Conservation (phyloP, 2,888 invertebrate genomes). For the Polydrusus cervinus region DNA sequence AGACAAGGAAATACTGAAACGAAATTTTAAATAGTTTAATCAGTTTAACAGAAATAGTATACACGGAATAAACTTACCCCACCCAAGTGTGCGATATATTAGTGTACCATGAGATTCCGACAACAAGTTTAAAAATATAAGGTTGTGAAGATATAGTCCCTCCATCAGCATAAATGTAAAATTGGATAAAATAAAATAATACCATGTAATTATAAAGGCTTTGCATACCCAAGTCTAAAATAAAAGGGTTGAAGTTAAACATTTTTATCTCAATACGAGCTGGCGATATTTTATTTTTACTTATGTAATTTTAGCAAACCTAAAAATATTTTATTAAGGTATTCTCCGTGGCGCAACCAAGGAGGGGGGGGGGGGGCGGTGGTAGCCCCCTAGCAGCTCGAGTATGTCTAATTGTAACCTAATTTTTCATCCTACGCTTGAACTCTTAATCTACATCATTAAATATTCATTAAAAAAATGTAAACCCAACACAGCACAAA, state of each 20-base stretch:
- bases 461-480: too few species aligned
- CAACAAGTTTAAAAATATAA: slow-evolving; percentile 79
- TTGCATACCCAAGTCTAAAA: slow-evolving; percentile 79
- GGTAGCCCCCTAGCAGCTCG: too few species aligned
- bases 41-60: too few species aligned
- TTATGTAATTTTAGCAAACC: too few species aligned
- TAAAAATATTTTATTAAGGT: too few species aligned
- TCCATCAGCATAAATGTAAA: slow-evolving; percentile 82
- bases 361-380: too few species aligned
- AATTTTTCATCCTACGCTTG: too few species aligned
- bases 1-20: slow-evolving; percentile 74
- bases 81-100: slow-evolving; percentile 77
- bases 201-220: slow-evolving; percentile 75
- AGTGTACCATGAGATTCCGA: slow-evolving; percentile 77
- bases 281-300: too few species aligned
- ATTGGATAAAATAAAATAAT: slow-evolving; percentile 79
- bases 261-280: not conserved
- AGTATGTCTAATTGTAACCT: too few species aligned
- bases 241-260: slow-evolving; percentile 49
- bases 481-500: too few species aligned
- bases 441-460: too few species aligned
- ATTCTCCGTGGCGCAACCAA: too few species aligned
- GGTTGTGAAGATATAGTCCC: slow-evolving; percentile 80
- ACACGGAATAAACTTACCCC: slow-evolving; percentile 74
- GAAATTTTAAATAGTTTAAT: not conserved